phyloP scores from a whole-genome alignment of 2,113 vertebrate species.

The Oncorhynchus mykiss region DNA sequence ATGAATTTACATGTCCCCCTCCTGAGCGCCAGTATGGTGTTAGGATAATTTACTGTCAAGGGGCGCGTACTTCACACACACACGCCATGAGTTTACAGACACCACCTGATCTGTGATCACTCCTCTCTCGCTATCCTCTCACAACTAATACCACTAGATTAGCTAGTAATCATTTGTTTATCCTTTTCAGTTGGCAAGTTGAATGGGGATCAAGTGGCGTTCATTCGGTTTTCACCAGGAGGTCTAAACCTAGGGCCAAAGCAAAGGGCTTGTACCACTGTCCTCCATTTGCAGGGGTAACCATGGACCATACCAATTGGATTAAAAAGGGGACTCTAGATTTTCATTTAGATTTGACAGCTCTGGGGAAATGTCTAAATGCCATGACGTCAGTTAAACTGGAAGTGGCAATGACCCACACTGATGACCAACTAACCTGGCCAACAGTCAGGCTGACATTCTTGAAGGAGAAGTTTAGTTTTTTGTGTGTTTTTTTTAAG shows the following conservation, averaged over 20 bases:
- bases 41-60: not conserved
- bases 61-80: not conserved
- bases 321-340: constrained; percentile 67
- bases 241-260: constrained; percentile 16
- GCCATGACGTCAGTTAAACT: not conserved
- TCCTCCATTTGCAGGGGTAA: not conserved
- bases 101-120: not conserved
- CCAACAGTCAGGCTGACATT: not conserved
- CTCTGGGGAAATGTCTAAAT: constrained; percentile 10
- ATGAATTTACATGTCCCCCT: not conserved
- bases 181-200: constrained; percentile 74
- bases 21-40: not conserved
- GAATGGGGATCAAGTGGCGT: constrained; percentile 70
- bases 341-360: constrained; percentile 18
- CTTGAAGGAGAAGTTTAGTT: not conserved
- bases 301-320: constrained; percentile 61
- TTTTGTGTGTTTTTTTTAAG: too few species aligned
- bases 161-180: constrained; percentile 71
- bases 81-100: not conserved
- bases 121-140: constrained; percentile 1
- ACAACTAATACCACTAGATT: constrained; percentile 76
- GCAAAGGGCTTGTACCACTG: constrained; percentile 35
- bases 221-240: constrained; percentile 46
- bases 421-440: not conserved
- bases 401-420: not conserved